Conservation (phyloP, 2,888 invertebrate genomes). For the Cryptus armator region DNA sequence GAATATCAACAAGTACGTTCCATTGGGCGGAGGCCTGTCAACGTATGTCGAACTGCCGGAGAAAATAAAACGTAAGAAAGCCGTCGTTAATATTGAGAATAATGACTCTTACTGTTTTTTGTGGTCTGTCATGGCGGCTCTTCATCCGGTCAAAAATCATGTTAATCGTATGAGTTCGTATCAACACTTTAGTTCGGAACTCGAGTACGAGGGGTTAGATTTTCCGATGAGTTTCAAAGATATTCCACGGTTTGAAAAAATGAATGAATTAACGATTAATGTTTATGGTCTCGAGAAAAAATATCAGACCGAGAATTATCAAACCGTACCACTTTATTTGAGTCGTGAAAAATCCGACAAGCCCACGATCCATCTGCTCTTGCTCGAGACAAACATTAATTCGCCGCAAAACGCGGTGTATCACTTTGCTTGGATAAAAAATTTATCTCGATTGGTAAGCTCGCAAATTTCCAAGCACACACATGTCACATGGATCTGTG, state of each 20-base stretch:
- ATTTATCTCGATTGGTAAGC: slow-evolving; percentile 62
- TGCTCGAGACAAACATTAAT: background rate
- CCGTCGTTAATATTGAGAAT: slow-evolving; percentile 72
- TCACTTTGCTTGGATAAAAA: slow-evolving; percentile 62
- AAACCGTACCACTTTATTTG: slow-evolving; percentile 26
- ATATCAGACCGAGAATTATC: background rate
- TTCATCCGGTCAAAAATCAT: slow-evolving; percentile 57
- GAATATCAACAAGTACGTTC: slow-evolving; percentile 67
- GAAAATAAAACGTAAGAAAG: slow-evolving; percentile 65
- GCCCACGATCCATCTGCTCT: slow-evolving; percentile 32
- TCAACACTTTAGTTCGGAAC: slow-evolving; percentile 5
- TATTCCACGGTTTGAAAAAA: slow-evolving; percentile 68
- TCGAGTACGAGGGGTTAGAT: background rate
- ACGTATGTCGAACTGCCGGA: slow-evolving; percentile 67
- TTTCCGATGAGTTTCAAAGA: slow-evolving; percentile 25
- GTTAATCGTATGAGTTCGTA: slow-evolving; percentile 15
- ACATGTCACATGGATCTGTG: slow-evolving; percentile 38
- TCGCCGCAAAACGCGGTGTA: background rate
- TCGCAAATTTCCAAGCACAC: slow-evolving; percentile 29
- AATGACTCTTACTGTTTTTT: slow-evolving; percentile 70
- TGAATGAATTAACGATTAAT: slow-evolving; percentile 70
- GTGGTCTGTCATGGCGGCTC: slow-evolving; percentile 66
- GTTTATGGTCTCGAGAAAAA: slow-evolving; percentile 65
- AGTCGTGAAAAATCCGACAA: slow-evolving; percentile 19
- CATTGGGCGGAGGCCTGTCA: slow-evolving; percentile 59